These are phyloP conservation scores for Pomatorhinus ruficollis DNA, from an alignment of 2,113 vertebrate genomes.

Conservation along the genomic window DNA sequence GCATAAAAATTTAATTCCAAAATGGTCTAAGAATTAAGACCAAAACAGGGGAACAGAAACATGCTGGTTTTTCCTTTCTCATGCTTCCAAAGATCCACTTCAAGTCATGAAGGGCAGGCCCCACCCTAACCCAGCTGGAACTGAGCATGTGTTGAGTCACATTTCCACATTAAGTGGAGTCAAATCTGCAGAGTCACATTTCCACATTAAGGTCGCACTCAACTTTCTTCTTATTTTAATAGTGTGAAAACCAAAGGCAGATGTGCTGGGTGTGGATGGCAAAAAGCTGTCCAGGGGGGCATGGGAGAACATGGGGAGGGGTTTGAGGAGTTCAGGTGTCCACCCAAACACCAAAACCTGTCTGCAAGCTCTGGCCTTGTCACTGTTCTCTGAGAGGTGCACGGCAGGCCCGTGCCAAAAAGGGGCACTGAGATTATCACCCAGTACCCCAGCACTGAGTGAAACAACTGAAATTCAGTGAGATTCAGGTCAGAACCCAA, in stretches of 20 bases:
- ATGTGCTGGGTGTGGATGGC: not conserved
- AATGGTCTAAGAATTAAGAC: not conserved
- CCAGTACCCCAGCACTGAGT: not conserved
- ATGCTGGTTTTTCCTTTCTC: not conserved
- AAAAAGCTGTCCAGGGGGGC: not conserved
- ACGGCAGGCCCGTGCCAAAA: rapidly evolving
- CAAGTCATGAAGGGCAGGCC: not conserved
- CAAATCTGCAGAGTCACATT: not conserved
- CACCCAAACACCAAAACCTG: not conserved
- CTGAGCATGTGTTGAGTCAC: not conserved
- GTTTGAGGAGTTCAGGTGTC: not conserved
- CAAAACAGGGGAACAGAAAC: not conserved
- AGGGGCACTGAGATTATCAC: not conserved
- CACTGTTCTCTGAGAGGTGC: not conserved
- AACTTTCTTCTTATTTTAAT: not conserved
- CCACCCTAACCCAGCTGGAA: not conserved
- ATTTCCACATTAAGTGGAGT: not conserved
- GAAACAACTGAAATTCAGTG: not conserved
- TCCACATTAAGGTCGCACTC: not conserved
- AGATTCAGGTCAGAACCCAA: not conserved
- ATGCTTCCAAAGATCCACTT: not conserved
- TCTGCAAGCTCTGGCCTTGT: not conserved
- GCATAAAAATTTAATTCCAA: not conserved
- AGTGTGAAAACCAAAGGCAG: not conserved
- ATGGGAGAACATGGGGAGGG: not conserved